Evolutionary conservation across 2,113 vertebrate species (phyloP).

Genomic region (Balaenoptera acutorostrata): DNA sequence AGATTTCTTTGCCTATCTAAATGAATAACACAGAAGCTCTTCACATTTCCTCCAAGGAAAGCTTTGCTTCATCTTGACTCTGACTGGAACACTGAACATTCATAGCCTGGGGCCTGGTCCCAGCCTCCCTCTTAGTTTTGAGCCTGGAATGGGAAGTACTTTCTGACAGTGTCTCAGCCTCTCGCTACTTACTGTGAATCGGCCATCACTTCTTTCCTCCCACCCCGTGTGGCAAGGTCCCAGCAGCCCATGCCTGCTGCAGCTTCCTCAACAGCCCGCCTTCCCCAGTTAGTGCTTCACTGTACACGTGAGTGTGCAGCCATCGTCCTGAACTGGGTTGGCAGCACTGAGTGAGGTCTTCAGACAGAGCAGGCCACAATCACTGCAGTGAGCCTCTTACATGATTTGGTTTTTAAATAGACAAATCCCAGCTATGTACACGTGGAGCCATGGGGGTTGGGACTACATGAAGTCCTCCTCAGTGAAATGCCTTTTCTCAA

Average conservation of each 20-base stretch:
- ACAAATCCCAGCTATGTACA: neutral
- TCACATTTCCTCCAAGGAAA: neutral
- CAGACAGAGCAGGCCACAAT: neutral
- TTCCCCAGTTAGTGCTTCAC: neutral
- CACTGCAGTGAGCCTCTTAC: neutral
- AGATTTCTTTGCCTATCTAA: neutral
- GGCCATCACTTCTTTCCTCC: neutral
- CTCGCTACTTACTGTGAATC: neutral
- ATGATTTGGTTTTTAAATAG: neutral
- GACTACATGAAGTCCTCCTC: neutral
- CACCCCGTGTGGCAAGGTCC: neutral
- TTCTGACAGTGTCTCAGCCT: neutral
- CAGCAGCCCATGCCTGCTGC: neutral
- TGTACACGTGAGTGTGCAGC: accelerated
- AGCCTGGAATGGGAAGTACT: neutral
- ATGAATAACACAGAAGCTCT: neutral
- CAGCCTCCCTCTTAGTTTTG: neutral
- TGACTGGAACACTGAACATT: neutral
- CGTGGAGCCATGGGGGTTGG: neutral
- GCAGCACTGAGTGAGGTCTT: neutral
- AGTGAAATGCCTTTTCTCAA: neutral
- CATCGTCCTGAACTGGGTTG: neutral
- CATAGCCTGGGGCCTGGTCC: neutral
- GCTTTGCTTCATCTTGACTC: neutral
- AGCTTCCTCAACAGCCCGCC: neutral